These are phyloP conservation scores for Plebejus argus DNA, from an alignment of 2,888 invertebrate genomes.

Conservation along the genomic window DNA sequence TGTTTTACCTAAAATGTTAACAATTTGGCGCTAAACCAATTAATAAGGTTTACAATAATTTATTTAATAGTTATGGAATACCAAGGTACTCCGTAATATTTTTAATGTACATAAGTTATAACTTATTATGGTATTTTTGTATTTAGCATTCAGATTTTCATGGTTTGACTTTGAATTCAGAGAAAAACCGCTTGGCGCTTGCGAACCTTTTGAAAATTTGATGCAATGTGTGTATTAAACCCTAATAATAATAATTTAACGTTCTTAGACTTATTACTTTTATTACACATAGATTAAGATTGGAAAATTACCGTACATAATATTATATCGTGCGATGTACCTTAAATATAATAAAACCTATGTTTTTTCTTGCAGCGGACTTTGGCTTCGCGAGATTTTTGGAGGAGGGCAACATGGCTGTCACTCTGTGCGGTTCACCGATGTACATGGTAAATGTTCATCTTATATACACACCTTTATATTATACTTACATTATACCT, in stretches of 20 bases:
- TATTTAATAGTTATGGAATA: neutral
- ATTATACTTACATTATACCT: too few relatives aligned
- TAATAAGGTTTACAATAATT: neutral
- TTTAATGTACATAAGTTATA: too few relatives aligned
- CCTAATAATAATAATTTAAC: neutral
- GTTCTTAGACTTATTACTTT: neutral
- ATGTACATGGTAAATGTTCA: slow-evolving; percentile 96
- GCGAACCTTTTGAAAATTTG: neutral
- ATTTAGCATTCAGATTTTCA: neutral
- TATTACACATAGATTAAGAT: neutral
- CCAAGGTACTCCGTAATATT: neutral
- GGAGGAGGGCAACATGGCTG: slow-evolving; percentile 99
- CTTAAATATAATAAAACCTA: neutral
- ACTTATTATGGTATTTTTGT: too few relatives aligned
- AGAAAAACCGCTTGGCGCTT: neutral
- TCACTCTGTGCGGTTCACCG: slow-evolving; percentile 99
- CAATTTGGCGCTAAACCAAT: neutral
- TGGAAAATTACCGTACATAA: neutral
- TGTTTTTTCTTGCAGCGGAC: slow-evolving; percentile 86
- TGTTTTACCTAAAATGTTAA: neutral
- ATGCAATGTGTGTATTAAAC: neutral
- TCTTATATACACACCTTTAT: slow-evolving; percentile 29
- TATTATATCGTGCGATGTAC: neutral
- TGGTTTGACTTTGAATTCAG: neutral
- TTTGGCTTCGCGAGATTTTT: slow-evolving; percentile 99